phyloP scores from a whole-genome alignment of 2,113 vertebrate genomes.

The Plecturocebus donacophilus region DNA sequence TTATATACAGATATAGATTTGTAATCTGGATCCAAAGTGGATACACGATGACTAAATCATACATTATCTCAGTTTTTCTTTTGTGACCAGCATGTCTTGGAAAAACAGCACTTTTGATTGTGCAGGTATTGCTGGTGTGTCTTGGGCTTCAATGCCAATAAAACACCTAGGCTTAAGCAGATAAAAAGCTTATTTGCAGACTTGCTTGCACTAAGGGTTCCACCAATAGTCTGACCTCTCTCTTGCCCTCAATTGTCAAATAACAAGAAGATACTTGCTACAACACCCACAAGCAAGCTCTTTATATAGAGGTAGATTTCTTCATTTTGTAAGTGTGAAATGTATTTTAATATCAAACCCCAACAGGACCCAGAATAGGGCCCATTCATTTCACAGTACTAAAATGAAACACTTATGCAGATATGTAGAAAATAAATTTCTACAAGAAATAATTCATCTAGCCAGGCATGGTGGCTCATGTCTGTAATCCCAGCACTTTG shows the following conservation, averaged over 20 bases:
- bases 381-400: neutral
- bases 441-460: constrained; percentile 35
- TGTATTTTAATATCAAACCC: constrained; percentile 43
- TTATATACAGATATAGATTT: neutral
- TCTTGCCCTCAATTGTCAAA: constrained; percentile 1
- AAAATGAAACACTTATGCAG: constrained; percentile 43
- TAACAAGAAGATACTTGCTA: constrained; percentile 22
- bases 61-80: neutral
- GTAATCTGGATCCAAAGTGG: neutral
- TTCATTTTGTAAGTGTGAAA: constrained; percentile 40
- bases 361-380: neutral
- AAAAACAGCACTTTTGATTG: neutral
- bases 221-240: constrained; percentile 10
- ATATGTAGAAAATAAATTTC: constrained; percentile 8
- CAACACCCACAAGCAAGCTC: neutral
- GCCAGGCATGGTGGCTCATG: no score
- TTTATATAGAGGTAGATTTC: neutral
- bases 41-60: neutral
- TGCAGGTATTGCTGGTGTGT: neutral
- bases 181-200: neutral
- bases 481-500: no score
- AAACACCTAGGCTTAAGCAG: neutral
- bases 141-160: neutral
- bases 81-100: neutral
- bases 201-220: neutral